These are phyloP conservation scores for Xestia sexstrigata DNA, from an alignment of 2,888 invertebrate species.

Conservation along the genomic window DNA sequence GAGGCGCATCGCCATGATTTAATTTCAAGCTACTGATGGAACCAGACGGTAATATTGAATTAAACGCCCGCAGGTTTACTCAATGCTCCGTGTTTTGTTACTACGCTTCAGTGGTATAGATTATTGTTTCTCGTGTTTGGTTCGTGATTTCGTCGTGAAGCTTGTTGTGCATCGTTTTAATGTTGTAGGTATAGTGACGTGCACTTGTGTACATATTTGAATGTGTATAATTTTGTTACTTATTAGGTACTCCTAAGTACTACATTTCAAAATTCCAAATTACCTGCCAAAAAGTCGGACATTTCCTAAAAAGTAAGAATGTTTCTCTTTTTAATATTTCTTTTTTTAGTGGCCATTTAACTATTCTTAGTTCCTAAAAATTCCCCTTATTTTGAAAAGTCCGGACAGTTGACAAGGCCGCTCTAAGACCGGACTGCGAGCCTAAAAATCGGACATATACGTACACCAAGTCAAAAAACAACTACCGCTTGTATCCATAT, in stretches of 20 bases:
- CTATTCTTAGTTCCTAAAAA: not conserved
- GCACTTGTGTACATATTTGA: not conserved
- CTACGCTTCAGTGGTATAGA: slow-evolving; percentile 21
- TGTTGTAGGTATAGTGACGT: not conserved
- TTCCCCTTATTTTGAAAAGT: not conserved
- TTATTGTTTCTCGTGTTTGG: slow-evolving; percentile 22
- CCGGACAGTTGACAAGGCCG: not conserved
- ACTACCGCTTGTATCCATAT: not conserved
- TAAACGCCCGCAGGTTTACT: slow-evolving; percentile 57
- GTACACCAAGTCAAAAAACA: not conserved
- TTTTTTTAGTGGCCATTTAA: not conserved
- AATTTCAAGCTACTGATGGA: slow-evolving; percentile 66
- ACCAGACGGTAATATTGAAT: slow-evolving; percentile 67
- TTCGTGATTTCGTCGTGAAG: slow-evolving; percentile 8
- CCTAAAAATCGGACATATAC: not conserved
- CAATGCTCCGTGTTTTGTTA: slow-evolving; percentile 30
- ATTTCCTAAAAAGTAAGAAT: no score
- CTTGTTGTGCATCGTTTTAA: not conserved
- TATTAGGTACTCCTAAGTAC: not conserved
- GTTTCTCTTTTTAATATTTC: not conserved
- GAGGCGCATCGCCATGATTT: slow-evolving; percentile 68
- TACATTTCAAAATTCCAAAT: not conserved
- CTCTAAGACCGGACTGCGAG: not conserved
- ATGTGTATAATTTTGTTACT: not conserved
- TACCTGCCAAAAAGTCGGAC: not conserved